A percentile compares a stretch with the other conserved stretches of the same genome.
Conservation (phyloP, 2,797 vertebrate genomes). For the Nannoperca australis region DNA sequence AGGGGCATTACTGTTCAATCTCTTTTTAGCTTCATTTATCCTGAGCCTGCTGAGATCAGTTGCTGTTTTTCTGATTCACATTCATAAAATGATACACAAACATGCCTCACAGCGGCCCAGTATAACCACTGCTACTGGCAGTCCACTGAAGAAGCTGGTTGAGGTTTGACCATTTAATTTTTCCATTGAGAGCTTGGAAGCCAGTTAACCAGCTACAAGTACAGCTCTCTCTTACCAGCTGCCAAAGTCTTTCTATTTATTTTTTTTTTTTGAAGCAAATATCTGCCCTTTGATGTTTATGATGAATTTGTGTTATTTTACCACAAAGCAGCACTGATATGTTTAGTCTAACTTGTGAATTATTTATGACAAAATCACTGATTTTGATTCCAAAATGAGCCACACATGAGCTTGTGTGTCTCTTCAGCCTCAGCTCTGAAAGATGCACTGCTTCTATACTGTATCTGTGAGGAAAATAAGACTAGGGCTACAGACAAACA, state of each 20-base stretch:
- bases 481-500: slow-evolving; percentile 40
- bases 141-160: background rate
- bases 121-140: background rate
- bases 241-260: background rate
- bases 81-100: slow-evolving; percentile 21
- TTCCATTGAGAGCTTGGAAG: slow-evolving; percentile 4
- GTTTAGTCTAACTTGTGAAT: slow-evolving; percentile 57
- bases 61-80: slow-evolving; percentile 19
- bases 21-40: slow-evolving; percentile 32
- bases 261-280: slow-evolving; percentile 10
- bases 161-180: background rate
- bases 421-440: slow-evolving; percentile 27
- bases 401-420: slow-evolving; percentile 9
- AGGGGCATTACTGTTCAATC: slow-evolving; percentile 33
- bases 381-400: slow-evolving; percentile 55
- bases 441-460: slow-evolving; percentile 16
- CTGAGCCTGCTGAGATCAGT: slow-evolving; percentile 14
- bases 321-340: slow-evolving; percentile 30
- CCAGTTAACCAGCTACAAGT: background rate
- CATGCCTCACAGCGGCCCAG: background rate
- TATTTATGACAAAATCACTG: slow-evolving; percentile 67
- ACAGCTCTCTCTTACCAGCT: background rate
- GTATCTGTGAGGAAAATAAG: slow-evolving; percentile 38
- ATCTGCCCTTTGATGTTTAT: slow-evolving; percentile 27
- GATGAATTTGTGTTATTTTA: slow-evolving; percentile 61